These are phyloP conservation scores for Amphiduros pacificus DNA, from an alignment of 2,888 invertebrate genomes.

Conservation along the genomic window DNA sequence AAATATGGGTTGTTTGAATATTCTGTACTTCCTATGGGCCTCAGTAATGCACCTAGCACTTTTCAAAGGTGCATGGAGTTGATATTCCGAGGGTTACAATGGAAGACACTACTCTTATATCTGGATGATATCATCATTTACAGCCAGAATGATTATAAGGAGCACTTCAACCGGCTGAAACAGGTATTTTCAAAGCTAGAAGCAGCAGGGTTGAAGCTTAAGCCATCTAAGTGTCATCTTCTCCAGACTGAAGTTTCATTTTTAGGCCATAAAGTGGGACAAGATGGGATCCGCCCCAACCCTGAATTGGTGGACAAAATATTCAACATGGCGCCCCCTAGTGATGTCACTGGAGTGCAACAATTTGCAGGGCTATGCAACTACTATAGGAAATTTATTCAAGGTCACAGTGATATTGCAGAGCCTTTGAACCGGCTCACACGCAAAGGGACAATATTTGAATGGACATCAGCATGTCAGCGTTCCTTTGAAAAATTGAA, in stretches of 20 bases:
- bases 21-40: neutral
- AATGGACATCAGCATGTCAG: neutral
- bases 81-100: neutral
- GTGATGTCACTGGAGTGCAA: neutral
- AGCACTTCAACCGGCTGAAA: neutral
- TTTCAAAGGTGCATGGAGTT: neutral
- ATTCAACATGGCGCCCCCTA: neutral
- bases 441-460: neutral
- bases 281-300: neutral
- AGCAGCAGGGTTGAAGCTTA: neutral
- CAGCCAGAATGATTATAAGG: neutral
- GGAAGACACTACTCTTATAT: neutral
- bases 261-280: neutral
- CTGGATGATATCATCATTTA: constrained; percentile 1
- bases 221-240: neutral
- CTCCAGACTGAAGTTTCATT: neutral
- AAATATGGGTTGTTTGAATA: neutral
- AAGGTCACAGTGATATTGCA: neutral
- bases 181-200: neutral
- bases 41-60: constrained; percentile 8
- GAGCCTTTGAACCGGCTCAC: neutral
- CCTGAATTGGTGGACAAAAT: neutral
- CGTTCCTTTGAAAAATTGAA: neutral
- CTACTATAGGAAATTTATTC: neutral
- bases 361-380: neutral